These are phyloP conservation scores for Pocota personata DNA, from an alignment of 2,888 invertebrate species.

Conservation along the genomic window DNA sequence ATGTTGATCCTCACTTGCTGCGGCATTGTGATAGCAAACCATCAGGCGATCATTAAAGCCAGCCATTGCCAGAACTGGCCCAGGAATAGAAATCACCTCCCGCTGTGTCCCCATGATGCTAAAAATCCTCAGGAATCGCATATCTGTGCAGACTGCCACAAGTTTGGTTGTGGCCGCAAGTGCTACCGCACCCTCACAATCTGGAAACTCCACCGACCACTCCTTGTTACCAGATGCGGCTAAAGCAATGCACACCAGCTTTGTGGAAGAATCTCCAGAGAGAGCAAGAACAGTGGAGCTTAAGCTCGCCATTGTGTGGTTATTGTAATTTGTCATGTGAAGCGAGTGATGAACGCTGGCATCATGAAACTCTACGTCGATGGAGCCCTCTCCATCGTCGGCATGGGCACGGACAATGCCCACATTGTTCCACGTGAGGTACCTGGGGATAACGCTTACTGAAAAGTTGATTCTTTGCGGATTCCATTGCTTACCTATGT, in stretches of 20 bases:
- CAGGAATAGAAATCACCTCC: slow-evolving; percentile 88
- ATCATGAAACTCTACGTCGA: slow-evolving; percentile 98
- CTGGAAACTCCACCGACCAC: slow-evolving; percentile 91
- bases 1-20: slow-evolving; percentile 84
- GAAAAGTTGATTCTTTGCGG: slow-evolving; percentile 32
- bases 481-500: slow-evolving; percentile 85
- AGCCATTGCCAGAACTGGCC: slow-evolving; percentile 88
- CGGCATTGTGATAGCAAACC: slow-evolving; percentile 87
- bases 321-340: slow-evolving; percentile 92
- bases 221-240: slow-evolving; percentile 90
- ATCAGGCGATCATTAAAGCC: slow-evolving; percentile 86
- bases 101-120: slow-evolving; percentile 94
- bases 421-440: slow-evolving; percentile 95
- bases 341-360: slow-evolving; percentile 93
- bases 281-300: slow-evolving; percentile 91
- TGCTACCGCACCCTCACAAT: slow-evolving; percentile 90
- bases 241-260: slow-evolving; percentile 89
- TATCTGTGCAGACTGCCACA: slow-evolving; percentile 91
- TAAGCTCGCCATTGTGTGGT: slow-evolving; percentile 94
- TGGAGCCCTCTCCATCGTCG: slow-evolving; percentile 89
- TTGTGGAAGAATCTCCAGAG: slow-evolving; percentile 88
- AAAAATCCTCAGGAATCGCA: slow-evolving; percentile 91
- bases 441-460: slow-evolving; percentile 76
- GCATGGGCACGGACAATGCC: slow-evolving; percentile 94
- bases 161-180: slow-evolving; percentile 88